Conservation (phyloP, 1,140 invertebrate genomes). For the Probaryconus sp. region DNA sequence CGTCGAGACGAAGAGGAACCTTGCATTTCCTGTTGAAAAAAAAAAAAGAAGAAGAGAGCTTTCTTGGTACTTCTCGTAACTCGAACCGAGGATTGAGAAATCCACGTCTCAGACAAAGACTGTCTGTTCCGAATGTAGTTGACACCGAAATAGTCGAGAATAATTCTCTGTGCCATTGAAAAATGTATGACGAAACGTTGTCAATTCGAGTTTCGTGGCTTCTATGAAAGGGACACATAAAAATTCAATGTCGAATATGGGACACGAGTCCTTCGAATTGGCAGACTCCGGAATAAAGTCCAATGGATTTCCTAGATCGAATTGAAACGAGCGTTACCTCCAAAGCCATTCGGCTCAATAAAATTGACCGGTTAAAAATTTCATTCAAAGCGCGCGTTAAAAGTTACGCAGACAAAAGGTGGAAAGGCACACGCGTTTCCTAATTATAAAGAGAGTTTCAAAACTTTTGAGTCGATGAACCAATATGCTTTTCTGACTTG, state of each 20-base stretch:
- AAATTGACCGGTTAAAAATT: too few species aligned
- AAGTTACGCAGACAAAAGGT: conserved; percentile 39
- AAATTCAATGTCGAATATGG: too few species aligned
- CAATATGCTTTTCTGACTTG: conserved; percentile 74
- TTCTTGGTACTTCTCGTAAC: conserved; percentile 38
- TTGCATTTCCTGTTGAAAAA: conserved; percentile 50
- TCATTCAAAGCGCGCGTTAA: conserved; percentile 31
- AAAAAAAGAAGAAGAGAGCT: conserved; percentile 13
- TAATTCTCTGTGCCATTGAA: conserved; percentile 39
- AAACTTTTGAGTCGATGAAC: conserved; percentile 74
- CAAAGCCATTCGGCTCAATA: conserved; percentile 9
- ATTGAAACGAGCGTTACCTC: neutral
- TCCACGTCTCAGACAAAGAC: conserved; percentile 33
- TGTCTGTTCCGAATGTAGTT: conserved; percentile 26
- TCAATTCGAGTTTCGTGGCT: too few species aligned
- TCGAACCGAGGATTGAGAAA: conserved; percentile 39
- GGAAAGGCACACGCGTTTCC: conserved; percentile 65
- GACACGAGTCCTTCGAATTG: too few species aligned
- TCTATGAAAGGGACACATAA: too few species aligned
- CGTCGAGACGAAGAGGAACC: conserved; percentile 50
- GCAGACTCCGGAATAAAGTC: too few species aligned
- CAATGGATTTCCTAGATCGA: too few species aligned
- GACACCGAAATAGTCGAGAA: conserved; percentile 51
- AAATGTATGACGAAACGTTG: conserved; percentile 2
- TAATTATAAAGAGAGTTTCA: conserved; percentile 74